Evolutionary conservation across 2,888 invertebrate species (phyloP).

Genomic region (Baronia brevicornis): DNA sequence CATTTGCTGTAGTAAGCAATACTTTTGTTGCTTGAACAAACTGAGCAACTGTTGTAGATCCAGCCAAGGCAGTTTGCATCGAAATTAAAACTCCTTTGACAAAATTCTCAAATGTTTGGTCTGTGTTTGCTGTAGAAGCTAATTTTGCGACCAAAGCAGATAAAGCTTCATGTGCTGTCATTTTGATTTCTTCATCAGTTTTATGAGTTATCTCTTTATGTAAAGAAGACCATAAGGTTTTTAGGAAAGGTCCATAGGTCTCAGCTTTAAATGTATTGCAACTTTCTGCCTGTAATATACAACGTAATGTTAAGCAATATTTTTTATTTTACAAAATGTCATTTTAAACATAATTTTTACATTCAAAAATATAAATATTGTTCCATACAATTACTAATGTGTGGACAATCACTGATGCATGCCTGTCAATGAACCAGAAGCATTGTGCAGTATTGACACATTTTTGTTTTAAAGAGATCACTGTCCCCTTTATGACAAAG

Average conservation of each 20-base stretch:
- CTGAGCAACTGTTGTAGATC: conserved; percentile 64
- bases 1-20: conserved; percentile 73
- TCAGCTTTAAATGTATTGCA: conserved; percentile 76
- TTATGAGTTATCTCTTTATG: conserved; percentile 75
- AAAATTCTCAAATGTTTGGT: conserved; percentile 59
- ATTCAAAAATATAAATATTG: too few relatives aligned
- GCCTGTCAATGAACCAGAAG: too few relatives aligned
- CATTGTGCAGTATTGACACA: too few relatives aligned
- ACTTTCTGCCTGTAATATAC: conserved; percentile 76
- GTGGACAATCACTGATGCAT: too few relatives aligned
- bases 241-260: conserved; percentile 72
- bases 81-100: conserved; percentile 68
- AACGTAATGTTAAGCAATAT: too few relatives aligned
- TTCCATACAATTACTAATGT: too few relatives aligned
- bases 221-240: conserved; percentile 77
- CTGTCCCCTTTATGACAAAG: too few relatives aligned
- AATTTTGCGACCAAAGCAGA: conserved; percentile 69
- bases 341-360: too few relatives aligned
- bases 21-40: conserved; percentile 70
- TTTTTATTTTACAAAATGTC: too few relatives aligned
- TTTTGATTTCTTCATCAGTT: conserved; percentile 73
- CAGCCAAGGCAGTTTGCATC: conserved; percentile 64
- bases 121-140: conserved; percentile 49
- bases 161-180: conserved; percentile 66
- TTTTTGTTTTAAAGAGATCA: too few relatives aligned